Base-by-base conservation (phyloP, 2,888 invertebrate species). In the Lottia scabra region DNA sequence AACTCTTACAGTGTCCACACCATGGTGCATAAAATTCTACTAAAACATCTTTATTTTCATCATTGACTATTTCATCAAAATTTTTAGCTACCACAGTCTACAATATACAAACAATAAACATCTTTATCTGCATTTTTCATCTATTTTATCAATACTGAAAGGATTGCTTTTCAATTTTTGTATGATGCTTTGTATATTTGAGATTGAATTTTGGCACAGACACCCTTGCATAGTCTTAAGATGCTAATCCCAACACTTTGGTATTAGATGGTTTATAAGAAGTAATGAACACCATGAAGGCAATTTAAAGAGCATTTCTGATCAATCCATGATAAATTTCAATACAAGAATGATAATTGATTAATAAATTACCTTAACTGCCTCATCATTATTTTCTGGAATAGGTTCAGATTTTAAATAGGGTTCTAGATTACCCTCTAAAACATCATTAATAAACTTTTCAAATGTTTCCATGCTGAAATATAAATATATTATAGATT, bases 11-110 rank as follows among this genome's bases (percentile, higher is more conserved):
- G 88, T 99, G 99, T 81, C 99, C 98, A 90, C 89, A 90, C 98
- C 98, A 99, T 0, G 98, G 98, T 46, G 99, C 99, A 90, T 99
- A 99, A 92, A 99, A 99, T 91, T 99, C 99, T 81, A 99, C 93
- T 63, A 99, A 92, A 2, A 96, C 96, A 89, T 99, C 99, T 87
- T 96, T 95, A 45, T 92, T 95, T 83, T 95, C 95, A 88, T 99
- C 95, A 2, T 93, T 93, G 0, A 99, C 96, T 72, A 98, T 91
- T 71, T 98, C 95, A 87, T 98, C 95, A 91, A 99, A 99, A 92
- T 98, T 99, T 91, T 96, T 96, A 78, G 94, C 99, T 12, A 99
- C 99, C 3, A 96, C 97, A 56, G 97, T 93, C 90, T 91, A 81
- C 26, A 87, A 82, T 71, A 66, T 43, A 71, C 27, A 63, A 38